Evolutionary conservation across 2,888 invertebrate genomes (phyloP), one percentile per base, ranked within the genome.

Genomic region (Tiliacea citrago): DNA sequence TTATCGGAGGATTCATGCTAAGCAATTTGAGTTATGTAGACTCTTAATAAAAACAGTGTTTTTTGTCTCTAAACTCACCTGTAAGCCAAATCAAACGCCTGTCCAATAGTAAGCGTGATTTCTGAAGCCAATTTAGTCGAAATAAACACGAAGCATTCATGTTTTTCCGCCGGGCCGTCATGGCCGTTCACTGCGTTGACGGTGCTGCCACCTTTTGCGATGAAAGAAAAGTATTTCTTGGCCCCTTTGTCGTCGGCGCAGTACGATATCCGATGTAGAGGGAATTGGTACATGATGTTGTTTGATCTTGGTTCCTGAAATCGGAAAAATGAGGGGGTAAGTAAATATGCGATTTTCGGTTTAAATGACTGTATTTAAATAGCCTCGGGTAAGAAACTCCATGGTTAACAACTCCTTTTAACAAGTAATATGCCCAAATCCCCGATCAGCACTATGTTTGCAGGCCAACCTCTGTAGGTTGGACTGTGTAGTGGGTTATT

Each of bases 191-290:
- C 72, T 0, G 91, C 91, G 87, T 94, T 93, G 67, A 91, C 92
- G 9, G 93, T 93, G 91, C 92, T 94, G 92, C 93, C 94, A 83
- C 94, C 94, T 92, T 99, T 99, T 57, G 99, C 99, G 84, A 99
- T 99, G 94, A 99, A 99, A 13, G 99, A 99, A 96, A 99, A 99
- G 96, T 99, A 99, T 89, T 99, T 98, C 94, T 99, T 99, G 88
- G 99, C 99, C 69, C 99, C 99, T 93, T 99, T 99, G 95, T 99
- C 99, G 93, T 99, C 99, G 1, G 99, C 99, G 96, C 99, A 99
- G 96, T 99, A 99, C 0, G 99, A 99, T 95, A 99, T 99, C 96
- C 99, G 98, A 94, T 99, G 99, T 63, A 99, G 96, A 0, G 99
- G 99, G 94, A 99, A 99, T 94, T 99, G 99, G 95, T 99, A 98